Conservation (phyloP, 2,888 invertebrate genomes). For the Acrobeloides nanus region DNA sequence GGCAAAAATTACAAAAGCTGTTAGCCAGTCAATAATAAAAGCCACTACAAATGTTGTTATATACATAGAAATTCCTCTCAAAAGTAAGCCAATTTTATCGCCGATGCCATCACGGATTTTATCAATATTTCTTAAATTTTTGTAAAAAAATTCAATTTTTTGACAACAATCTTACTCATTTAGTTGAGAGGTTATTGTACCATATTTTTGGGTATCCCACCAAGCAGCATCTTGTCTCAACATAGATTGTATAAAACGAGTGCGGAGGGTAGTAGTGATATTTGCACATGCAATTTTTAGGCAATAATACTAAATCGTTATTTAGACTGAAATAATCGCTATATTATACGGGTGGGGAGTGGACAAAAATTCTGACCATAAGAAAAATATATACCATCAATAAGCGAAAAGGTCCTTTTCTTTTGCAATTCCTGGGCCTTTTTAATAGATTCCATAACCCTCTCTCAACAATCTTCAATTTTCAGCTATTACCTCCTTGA, state of each 20-base stretch:
- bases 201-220: slow-evolving; percentile 22
- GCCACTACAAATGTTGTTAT: slow-evolving; percentile 10
- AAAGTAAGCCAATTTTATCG: slow-evolving; percentile 20
- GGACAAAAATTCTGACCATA: no score
- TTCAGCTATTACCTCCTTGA: no score
- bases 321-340: no score
- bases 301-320: no score
- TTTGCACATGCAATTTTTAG: slow-evolving; percentile 13
- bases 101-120: slow-evolving; percentile 21
- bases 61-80: slow-evolving; percentile 14
- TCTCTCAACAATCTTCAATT: no score
- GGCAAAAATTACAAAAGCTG: slow-evolving; percentile 11
- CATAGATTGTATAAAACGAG: slow-evolving; percentile 15
- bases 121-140: slow-evolving; percentile 18
- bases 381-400: no score
- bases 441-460: no score
- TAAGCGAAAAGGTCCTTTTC: no score
- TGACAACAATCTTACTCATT: slow-evolving; percentile 16
- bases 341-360: no score
- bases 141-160: no score
- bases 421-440: no score
- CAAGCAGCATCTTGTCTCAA: slow-evolving; percentile 19
- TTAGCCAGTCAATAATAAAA: slow-evolving; percentile 16
- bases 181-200: slow-evolving; percentile 20
- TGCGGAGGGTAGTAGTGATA: slow-evolving; percentile 14